phyloP scores from a whole-genome alignment of 2,113 vertebrate genomes.

The Tiliqua scincoides region DNA sequence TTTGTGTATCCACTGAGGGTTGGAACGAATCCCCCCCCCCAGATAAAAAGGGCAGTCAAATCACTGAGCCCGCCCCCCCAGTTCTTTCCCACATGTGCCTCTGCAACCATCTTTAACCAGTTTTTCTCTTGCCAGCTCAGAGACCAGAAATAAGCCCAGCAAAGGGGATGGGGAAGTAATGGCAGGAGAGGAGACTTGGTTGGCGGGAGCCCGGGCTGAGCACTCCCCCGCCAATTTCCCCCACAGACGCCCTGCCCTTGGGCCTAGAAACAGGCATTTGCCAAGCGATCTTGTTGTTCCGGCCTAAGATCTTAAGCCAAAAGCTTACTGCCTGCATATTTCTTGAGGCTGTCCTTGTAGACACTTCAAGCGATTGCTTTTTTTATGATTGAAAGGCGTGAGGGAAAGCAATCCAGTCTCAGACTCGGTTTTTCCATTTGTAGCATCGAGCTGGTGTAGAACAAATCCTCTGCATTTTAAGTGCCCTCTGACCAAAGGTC shows the following conservation, averaged over 20 bases:
- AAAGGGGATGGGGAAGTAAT: background rate
- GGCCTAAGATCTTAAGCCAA: background rate
- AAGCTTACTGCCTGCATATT: background rate
- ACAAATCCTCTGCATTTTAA: background rate
- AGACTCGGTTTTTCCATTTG: background rate
- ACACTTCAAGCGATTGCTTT: conserved; percentile 4
- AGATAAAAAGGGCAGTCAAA: no score
- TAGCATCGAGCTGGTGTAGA: background rate
- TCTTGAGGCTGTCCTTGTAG: background rate
- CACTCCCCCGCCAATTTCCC: background rate
- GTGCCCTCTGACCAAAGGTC: conserved; percentile 18
- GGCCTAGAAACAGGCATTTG: no score
- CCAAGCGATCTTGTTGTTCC: background rate
- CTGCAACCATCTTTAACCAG: background rate
- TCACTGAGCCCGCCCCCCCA: background rate
- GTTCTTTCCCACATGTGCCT: background rate
- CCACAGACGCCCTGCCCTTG: background rate
- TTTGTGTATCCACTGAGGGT: no score
- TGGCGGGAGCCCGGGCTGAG: no score
- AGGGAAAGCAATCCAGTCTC: background rate
- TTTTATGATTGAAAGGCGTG: conserved; percentile 12
- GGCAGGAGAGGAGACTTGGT: background rate
- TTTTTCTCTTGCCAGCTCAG: background rate
- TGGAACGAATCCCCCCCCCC: no score
- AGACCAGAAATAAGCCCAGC: background rate